These are phyloP conservation scores for Siniperca scherzeri DNA, from an alignment of 2,797 vertebrate genomes.

Conservation along the genomic window DNA sequence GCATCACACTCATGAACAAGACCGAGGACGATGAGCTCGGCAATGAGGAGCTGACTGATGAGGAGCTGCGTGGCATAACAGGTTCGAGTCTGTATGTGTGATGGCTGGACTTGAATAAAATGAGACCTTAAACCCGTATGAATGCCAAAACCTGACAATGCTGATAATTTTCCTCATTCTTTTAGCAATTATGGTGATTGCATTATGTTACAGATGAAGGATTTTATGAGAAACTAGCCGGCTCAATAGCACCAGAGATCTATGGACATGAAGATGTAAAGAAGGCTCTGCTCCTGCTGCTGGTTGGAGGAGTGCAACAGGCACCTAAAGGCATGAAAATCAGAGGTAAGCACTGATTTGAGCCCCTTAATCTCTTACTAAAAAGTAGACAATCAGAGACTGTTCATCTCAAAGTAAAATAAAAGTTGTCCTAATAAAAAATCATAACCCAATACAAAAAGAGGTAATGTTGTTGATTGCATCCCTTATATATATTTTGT, in stretches of 20 bases:
- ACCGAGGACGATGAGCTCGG: slow-evolving; percentile 91
- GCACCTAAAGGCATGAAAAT: slow-evolving; percentile 96
- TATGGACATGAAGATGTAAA: slow-evolving; percentile 97
- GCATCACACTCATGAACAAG: slow-evolving; percentile 91
- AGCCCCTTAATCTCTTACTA: neutral
- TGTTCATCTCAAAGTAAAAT: neutral
- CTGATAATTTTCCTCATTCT: neutral
- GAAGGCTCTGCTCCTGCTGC: slow-evolving; percentile 92
- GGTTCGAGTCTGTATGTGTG: slow-evolving; percentile 73
- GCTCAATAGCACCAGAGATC: slow-evolving; percentile 95
- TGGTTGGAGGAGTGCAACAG: slow-evolving; percentile 94
- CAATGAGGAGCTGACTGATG: slow-evolving; percentile 86
- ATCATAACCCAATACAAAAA: neutral
- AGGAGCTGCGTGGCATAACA: slow-evolving; percentile 91
- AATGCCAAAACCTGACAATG: neutral
- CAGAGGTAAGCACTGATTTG: slow-evolving; percentile 84
- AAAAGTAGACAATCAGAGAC: neutral
- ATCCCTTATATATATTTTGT: neutral
- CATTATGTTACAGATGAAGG: slow-evolving; percentile 87
- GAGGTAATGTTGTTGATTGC: neutral
- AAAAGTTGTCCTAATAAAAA: neutral
- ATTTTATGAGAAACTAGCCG: slow-evolving; percentile 93
- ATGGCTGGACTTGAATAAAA: no score
- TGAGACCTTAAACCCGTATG: accelerated
- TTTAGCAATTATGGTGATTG: neutral